Conservation (phyloP, 2,888 invertebrate genomes). For the Netelia inedita region DNA sequence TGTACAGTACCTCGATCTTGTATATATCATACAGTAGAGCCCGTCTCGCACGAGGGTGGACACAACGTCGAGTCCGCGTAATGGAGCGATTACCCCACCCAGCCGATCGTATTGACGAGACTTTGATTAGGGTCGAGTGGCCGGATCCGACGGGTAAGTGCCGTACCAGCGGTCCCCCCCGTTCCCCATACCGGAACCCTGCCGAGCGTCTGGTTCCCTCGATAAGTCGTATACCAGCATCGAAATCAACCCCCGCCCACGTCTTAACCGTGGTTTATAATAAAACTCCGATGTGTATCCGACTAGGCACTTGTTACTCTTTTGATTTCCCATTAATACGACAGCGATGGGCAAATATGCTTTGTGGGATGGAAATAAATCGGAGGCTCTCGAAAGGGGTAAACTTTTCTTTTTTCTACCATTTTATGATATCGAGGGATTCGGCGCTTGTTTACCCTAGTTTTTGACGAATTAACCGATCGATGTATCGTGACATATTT, state of each 20-base stretch:
- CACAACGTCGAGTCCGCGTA: constrained; percentile 82
- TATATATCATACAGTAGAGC: constrained; percentile 17
- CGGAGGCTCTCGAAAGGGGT: background rate
- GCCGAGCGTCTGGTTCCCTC: constrained; percentile 23
- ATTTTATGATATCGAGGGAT: constrained; percentile 19
- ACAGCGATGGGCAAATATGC: constrained; percentile 19
- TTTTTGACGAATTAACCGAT: background rate
- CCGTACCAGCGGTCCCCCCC: constrained; percentile 54
- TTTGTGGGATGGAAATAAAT: background rate
- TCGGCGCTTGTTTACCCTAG: background rate
- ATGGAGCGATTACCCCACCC: constrained; percentile 85
- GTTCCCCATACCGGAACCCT: constrained; percentile 8
- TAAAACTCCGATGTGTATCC: constrained; percentile 20
- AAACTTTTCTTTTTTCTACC: background rate
- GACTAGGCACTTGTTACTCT: constrained; percentile 32
- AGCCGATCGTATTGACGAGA: constrained; percentile 84
- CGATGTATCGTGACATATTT: background rate
- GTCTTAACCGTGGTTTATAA: constrained; percentile 13
- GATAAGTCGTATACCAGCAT: constrained; percentile 64
- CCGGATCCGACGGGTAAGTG: constrained; percentile 83
- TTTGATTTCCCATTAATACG: constrained; percentile 37
- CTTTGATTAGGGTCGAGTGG: constrained; percentile 85
- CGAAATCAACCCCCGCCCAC: constrained; percentile 34
- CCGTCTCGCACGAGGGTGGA: constrained; percentile 78
- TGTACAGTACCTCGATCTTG: constrained; percentile 3